Evolutionary conservation across 2,888 invertebrate genomes (phyloP).

Genomic region (Drosophila koepferae): DNA sequence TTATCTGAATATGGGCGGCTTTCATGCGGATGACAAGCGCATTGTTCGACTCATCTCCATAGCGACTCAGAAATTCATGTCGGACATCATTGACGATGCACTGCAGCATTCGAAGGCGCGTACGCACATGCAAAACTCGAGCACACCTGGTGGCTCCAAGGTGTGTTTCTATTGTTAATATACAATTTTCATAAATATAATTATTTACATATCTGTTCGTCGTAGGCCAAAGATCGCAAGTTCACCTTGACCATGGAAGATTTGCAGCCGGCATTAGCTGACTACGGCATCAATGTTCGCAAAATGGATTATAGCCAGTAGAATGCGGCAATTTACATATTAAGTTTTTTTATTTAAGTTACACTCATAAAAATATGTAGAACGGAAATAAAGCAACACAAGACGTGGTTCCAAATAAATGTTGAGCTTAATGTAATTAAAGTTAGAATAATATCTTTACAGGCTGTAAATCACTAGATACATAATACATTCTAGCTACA

Average conservation of each 20-base stretch:
- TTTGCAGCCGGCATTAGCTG: slow-evolving; percentile 95
- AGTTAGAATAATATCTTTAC: slow-evolving; percentile 16
- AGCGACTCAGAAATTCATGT: slow-evolving; percentile 98
- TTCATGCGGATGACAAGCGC: slow-evolving; percentile 96
- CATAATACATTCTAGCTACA: slow-evolving; percentile 11
- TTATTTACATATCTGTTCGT: neutral
- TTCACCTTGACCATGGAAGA: slow-evolving; percentile 98
- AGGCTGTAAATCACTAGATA: slow-evolving; percentile 13
- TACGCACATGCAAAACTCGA: slow-evolving; percentile 83
- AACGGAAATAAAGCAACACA: neutral
- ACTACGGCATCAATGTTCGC: slow-evolving; percentile 97
- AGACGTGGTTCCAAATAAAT: neutral
- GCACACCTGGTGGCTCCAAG: slow-evolving; percentile 60
- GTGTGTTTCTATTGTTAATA: neutral
- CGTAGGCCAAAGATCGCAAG: slow-evolving; percentile 88
- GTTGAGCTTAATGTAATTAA: slow-evolving; percentile 30
- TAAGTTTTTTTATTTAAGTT: slow-evolving; percentile 4
- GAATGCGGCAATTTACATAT: neutral
- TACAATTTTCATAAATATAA: too few species aligned
- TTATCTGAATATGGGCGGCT: slow-evolving; percentile 88
- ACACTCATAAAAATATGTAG: neutral
- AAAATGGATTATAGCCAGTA: slow-evolving; percentile 86
- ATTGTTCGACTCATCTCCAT: slow-evolving; percentile 95
- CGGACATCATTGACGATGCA: slow-evolving; percentile 98
- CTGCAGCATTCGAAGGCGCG: slow-evolving; percentile 98